Percentiles rank a stretch among this genome's conserved stretches.
phyloP scores from a whole-genome alignment of 2,888 invertebrate genomes.

The Andrena praecox region DNA sequence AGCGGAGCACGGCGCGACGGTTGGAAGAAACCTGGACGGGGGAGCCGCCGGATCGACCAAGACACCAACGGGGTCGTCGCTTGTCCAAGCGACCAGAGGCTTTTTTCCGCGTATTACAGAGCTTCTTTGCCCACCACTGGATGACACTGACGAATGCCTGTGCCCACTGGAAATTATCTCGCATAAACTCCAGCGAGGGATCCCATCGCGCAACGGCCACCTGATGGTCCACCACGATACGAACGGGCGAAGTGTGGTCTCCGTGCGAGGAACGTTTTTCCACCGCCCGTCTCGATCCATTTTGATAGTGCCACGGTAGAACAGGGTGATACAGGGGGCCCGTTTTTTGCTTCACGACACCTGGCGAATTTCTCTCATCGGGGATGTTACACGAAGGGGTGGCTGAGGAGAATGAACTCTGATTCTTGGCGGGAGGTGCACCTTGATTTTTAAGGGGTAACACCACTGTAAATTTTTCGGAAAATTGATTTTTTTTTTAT shows the following conservation, averaged over 20 bases:
- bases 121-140: slow-evolving; percentile 32
- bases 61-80: slow-evolving; percentile 12
- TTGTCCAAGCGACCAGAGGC: slow-evolving; percentile 29
- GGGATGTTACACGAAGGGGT: background rate
- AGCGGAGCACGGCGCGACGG: background rate
- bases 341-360: slow-evolving; percentile 21
- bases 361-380: slow-evolving; percentile 31
- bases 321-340: slow-evolving; percentile 7
- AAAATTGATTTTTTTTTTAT: no score
- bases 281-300: slow-evolving; percentile 53
- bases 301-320: slow-evolving; percentile 49
- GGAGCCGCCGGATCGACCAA: slow-evolving; percentile 21
- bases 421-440: background rate
- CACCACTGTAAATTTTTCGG: no score
- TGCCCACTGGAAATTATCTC: slow-evolving; percentile 62
- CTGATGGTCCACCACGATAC: slow-evolving; percentile 57
- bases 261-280: slow-evolving; percentile 38
- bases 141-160: slow-evolving; percentile 69
- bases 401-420: slow-evolving; percentile 1
- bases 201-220: slow-evolving; percentile 50
- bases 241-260: slow-evolving; percentile 39
- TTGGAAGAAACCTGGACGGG: slow-evolving; percentile 16
- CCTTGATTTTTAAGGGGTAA: background rate
- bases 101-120: slow-evolving; percentile 54
- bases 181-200: slow-evolving; percentile 54